Percentiles rank a stretch among this genome's conserved stretches.
Evolutionary conservation across 2,113 vertebrate species (phyloP).

Genomic region (Callipepla squamata): DNA sequence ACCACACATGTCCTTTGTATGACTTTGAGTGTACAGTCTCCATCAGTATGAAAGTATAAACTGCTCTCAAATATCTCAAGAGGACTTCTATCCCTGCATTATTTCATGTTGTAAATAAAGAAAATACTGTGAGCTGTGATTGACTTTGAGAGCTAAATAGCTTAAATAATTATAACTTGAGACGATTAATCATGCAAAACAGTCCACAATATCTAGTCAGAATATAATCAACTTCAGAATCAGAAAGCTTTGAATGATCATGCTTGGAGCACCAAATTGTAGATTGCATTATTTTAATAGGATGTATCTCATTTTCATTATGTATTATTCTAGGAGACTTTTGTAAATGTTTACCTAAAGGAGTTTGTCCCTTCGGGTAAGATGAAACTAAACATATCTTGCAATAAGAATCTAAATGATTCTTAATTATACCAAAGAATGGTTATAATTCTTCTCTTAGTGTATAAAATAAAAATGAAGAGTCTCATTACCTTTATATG

Average conservation of each 20-base stretch:
- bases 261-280: not conserved
- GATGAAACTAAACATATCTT: slow-evolving; percentile 1
- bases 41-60: not conserved
- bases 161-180: slow-evolving; percentile 15
- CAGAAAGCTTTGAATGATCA: slow-evolving; percentile 10
- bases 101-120: not conserved
- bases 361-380: not conserved
- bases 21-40: not conserved
- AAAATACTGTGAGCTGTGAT: not conserved
- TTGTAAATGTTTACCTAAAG: slow-evolving; percentile 32
- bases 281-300: not conserved
- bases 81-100: not conserved
- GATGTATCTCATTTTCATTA: not conserved
- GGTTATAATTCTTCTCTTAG: not conserved
- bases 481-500: not conserved
- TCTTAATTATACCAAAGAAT: not conserved
- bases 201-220: not conserved
- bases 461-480: not conserved
- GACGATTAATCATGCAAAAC: slow-evolving; percentile 18
- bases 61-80: not conserved
- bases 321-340: not conserved
- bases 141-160: not conserved
- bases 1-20: not conserved
- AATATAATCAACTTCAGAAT: not conserved
- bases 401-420: not conserved